Evolutionary conservation across 1,140 invertebrate genomes (phyloP).

Genomic region (Glossosoma conforme): DNA sequence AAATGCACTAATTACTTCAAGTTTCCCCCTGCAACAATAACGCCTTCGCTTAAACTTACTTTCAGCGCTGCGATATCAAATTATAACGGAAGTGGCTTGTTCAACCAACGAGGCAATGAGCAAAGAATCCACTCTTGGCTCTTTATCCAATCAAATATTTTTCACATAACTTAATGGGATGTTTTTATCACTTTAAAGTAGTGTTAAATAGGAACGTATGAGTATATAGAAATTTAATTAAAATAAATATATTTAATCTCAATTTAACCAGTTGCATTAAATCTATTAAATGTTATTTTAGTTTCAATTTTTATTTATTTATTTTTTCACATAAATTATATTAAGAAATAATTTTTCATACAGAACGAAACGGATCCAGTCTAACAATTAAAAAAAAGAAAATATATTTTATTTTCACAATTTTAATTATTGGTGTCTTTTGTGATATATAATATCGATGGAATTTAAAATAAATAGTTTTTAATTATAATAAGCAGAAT

Average conservation of each 20-base stretch:
- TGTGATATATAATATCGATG: no score
- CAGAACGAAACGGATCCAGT: neutral
- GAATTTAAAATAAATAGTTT: no score
- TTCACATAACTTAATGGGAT: neutral
- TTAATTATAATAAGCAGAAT: no score
- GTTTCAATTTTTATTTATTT: neutral
- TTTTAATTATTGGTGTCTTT: no score
- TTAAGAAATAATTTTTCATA: neutral
- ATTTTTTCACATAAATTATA: no score
- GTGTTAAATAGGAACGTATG: neutral
- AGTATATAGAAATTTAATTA: neutral
- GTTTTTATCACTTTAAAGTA: neutral
- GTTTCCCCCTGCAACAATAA: constrained; percentile 12
- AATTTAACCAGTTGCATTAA: neutral
- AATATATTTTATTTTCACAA: neutral
- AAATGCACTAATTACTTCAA: constrained; percentile 13
- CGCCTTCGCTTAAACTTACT: constrained; percentile 4
- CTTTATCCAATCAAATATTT: constrained; percentile 10
- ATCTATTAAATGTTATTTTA: neutral
- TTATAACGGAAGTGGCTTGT: neutral
- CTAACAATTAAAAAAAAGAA: neutral
- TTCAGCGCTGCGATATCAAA: constrained; percentile 7
- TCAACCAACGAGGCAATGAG: neutral
- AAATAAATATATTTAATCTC: neutral
- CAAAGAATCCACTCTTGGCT: neutral